Evolutionary conservation across 2,797 vertebrate species (phyloP).

Genomic region (Esox masquinongy): DNA sequence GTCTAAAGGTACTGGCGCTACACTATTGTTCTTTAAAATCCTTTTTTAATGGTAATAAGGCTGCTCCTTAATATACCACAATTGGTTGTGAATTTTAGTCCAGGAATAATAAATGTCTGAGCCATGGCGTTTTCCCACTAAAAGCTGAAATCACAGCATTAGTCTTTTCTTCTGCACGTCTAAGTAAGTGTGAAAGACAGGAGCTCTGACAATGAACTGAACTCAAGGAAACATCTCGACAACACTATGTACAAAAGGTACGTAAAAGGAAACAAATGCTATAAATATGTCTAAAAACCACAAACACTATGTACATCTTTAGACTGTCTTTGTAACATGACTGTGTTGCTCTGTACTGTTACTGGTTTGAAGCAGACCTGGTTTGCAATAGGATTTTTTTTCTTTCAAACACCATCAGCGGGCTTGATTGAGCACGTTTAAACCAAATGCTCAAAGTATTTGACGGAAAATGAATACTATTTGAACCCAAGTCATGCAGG

Average conservation of each 20-base stretch:
- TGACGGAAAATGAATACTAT: not conserved
- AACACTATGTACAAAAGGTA: conserved; percentile 80
- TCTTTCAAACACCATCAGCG: not conserved
- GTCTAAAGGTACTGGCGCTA: conserved; percentile 26
- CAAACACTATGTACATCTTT: conserved; percentile 78
- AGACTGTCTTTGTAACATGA: conserved; percentile 50
- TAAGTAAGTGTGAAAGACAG: conserved; percentile 60
- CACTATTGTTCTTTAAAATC: no score
- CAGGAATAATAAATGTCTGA: no score
- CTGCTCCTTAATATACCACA: no score
- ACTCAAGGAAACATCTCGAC: conserved; percentile 69
- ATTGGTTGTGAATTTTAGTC: no score
- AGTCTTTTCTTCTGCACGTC: conserved; percentile 70
- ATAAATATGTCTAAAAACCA: conserved; percentile 83
- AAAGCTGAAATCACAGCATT: conserved; percentile 41
- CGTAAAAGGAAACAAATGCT: conserved; percentile 66
- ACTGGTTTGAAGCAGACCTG: not conserved
- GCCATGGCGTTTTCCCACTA: conserved; percentile 2
- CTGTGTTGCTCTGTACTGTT: conserved; percentile 40
- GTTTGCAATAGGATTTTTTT: not conserved
- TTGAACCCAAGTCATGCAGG: not conserved
- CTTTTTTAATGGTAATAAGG: no score
- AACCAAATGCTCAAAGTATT: not conserved
- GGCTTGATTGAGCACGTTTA: not conserved
- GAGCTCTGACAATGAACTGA: conserved; percentile 55